These are phyloP conservation scores for Oreocharis arfaki DNA, from an alignment of 2,113 vertebrate genomes.

Conservation along the genomic window DNA sequence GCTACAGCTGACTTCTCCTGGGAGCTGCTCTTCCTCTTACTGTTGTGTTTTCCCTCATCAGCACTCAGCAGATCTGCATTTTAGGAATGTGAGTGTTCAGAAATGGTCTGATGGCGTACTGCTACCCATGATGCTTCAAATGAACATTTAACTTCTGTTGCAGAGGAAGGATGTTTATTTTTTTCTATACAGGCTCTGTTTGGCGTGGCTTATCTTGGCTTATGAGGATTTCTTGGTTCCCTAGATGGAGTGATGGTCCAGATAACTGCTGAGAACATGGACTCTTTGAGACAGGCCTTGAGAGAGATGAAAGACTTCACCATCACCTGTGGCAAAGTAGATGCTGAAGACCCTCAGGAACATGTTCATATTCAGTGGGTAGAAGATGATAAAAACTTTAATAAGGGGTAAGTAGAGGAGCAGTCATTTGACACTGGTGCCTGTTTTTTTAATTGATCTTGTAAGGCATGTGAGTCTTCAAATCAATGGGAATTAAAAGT, in stretches of 20 bases:
- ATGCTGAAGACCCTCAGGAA: slow-evolving; percentile 92
- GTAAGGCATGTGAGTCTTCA: not conserved
- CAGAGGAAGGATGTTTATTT: not conserved
- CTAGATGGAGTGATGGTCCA: slow-evolving; percentile 98
- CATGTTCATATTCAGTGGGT: slow-evolving; percentile 92
- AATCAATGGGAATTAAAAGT: not conserved
- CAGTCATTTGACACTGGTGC: not conserved
- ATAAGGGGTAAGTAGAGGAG: slow-evolving; percentile 84
- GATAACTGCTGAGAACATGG: slow-evolving; percentile 97
- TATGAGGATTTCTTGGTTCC: slow-evolving; percentile 12
- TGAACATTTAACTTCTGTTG: not conserved
- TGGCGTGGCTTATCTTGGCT: not conserved
- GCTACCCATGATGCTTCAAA: not conserved
- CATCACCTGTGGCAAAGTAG: slow-evolving; percentile 89
- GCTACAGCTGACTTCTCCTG: not conserved
- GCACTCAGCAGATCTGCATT: fast-evolving
- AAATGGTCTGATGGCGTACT: not conserved
- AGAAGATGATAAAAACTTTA: slow-evolving; percentile 94
- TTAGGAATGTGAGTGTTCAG: not conserved
- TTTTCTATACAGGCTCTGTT: not conserved
- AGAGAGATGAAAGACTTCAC: slow-evolving; percentile 98
- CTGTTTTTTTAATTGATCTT: not conserved
- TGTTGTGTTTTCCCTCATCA: not conserved
- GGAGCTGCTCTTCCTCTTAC: not conserved
- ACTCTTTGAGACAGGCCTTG: slow-evolving; percentile 88